These are phyloP conservation scores for Anoplius nigerrimus DNA, from an alignment of 2,888 invertebrate species.

Conservation along the genomic window DNA sequence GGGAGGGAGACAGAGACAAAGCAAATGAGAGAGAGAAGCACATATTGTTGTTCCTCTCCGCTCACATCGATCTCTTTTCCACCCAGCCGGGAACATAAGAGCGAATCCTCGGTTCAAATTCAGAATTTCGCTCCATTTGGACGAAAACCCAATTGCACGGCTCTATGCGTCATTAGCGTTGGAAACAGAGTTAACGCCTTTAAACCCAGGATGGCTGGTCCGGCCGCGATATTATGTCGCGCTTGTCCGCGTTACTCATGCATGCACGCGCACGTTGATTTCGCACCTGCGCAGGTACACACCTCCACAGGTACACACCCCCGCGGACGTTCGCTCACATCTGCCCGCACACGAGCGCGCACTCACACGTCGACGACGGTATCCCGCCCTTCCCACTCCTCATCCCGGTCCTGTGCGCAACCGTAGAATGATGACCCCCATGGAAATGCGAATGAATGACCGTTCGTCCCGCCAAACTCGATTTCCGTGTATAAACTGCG, in stretches of 20 bases:
- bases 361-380: neutral
- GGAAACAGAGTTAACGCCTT: slow-evolving; percentile 66
- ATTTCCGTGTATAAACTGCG: slow-evolving; percentile 39
- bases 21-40: neutral
- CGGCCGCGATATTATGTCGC: slow-evolving; percentile 62
- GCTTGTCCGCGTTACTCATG: slow-evolving; percentile 40
- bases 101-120: slow-evolving; percentile 49
- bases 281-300: neutral
- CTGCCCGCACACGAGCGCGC: too few species aligned
- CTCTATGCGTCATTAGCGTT: slow-evolving; percentile 70
- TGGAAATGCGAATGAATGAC: slow-evolving; percentile 55
- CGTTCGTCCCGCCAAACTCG: slow-evolving; percentile 49
- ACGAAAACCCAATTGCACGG: slow-evolving; percentile 64
- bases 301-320: neutral
- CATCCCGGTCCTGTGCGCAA: neutral
- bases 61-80: slow-evolving; percentile 8
- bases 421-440: slow-evolving; percentile 40
- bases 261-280: slow-evolving; percentile 1
- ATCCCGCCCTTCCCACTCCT: neutral
- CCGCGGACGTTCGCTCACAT: too few species aligned
- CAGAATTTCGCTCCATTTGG: slow-evolving; percentile 48
- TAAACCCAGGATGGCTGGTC: slow-evolving; percentile 61
- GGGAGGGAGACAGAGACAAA: neutral
- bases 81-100: slow-evolving; percentile 42
- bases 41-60: neutral